Conservation (phyloP, 1,140 invertebrate species). For the Zaprionus capensis region DNA sequence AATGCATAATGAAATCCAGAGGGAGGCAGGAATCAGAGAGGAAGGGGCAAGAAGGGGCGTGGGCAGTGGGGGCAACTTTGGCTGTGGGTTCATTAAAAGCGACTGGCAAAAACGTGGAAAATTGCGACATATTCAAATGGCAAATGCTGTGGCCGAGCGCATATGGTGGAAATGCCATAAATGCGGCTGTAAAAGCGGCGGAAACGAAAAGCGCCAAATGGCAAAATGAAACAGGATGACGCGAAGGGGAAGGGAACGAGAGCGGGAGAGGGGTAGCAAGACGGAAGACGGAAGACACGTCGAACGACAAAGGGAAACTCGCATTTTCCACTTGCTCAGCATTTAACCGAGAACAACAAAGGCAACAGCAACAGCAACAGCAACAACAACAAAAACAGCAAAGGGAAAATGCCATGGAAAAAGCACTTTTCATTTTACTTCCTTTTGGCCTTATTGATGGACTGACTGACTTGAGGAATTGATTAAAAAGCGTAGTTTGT, state of each 20-base stretch:
- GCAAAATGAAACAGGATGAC: slow-evolving; percentile 32
- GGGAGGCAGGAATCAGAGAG: neutral
- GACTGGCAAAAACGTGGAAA: slow-evolving; percentile 27
- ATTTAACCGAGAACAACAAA: slow-evolving; percentile 30
- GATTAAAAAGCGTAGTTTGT: slow-evolving; percentile 74
- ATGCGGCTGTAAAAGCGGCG: slow-evolving; percentile 35
- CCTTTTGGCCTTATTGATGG: slow-evolving; percentile 60
- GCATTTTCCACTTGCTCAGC: slow-evolving; percentile 69
- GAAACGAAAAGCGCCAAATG: slow-evolving; percentile 35
- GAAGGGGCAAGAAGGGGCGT: neutral
- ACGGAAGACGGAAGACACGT: slow-evolving; percentile 49
- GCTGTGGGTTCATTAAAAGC: slow-evolving; percentile 61
- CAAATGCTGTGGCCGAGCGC: slow-evolving; percentile 13
- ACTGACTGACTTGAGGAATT: slow-evolving; percentile 62
- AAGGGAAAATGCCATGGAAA: slow-evolving; percentile 30
- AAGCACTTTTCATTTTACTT: slow-evolving; percentile 44
- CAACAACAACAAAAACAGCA: slow-evolving; percentile 30
- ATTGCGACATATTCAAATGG: slow-evolving; percentile 54
- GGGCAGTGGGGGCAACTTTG: slow-evolving; percentile 18
- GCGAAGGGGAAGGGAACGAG: neutral
- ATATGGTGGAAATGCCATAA: slow-evolving; percentile 28
- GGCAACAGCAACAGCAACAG: slow-evolving; percentile 8
- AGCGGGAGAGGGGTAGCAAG: neutral
- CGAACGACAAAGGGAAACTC: slow-evolving; percentile 59
- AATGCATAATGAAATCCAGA: slow-evolving; percentile 25